phyloP scores from a whole-genome alignment of 2,888 invertebrate species.

The Hirtodrosophila alboralis region DNA sequence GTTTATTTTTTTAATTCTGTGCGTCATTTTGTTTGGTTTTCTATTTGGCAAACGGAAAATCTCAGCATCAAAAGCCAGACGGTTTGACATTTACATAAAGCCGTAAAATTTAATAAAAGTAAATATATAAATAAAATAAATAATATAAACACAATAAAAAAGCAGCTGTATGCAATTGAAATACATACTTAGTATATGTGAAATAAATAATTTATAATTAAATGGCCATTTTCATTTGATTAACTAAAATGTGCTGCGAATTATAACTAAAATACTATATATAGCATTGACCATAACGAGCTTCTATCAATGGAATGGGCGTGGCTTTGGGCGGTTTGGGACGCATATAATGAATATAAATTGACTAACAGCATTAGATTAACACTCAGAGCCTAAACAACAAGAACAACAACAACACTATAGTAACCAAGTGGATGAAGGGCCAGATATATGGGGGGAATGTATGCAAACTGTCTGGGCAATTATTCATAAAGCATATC shows the following conservation, averaged over 20 bases:
- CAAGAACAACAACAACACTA: slow-evolving; percentile 18
- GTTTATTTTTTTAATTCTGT: slow-evolving; percentile 24
- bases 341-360: slow-evolving; percentile 58
- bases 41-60: slow-evolving; percentile 29
- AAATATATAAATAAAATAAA: slow-evolving; percentile 4
- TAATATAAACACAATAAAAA: neutral
- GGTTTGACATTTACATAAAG: slow-evolving; percentile 53
- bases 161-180: slow-evolving; percentile 9
- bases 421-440: neutral
- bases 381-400: slow-evolving; percentile 46
- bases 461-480: slow-evolving; percentile 19
- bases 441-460: too few species aligned
- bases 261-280: slow-evolving; percentile 49
- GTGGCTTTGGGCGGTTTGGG: slow-evolving; percentile 6
- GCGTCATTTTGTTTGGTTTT: slow-evolving; percentile 1
- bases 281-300: too few species aligned
- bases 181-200: slow-evolving; percentile 49
- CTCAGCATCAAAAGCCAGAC: slow-evolving; percentile 54
- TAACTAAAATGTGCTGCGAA: slow-evolving; percentile 45
- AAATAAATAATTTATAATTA: slow-evolving; percentile 65
- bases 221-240: slow-evolving; percentile 63
- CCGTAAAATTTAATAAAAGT: slow-evolving; percentile 37
- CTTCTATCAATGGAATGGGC: too few species aligned
- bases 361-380: slow-evolving; percentile 63
- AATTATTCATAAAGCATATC: slow-evolving; percentile 67